Evolutionary conservation across 2,888 invertebrate species (phyloP), one percentile per base, ranked within the genome.

Genomic region (Nomada fucata): DNA sequence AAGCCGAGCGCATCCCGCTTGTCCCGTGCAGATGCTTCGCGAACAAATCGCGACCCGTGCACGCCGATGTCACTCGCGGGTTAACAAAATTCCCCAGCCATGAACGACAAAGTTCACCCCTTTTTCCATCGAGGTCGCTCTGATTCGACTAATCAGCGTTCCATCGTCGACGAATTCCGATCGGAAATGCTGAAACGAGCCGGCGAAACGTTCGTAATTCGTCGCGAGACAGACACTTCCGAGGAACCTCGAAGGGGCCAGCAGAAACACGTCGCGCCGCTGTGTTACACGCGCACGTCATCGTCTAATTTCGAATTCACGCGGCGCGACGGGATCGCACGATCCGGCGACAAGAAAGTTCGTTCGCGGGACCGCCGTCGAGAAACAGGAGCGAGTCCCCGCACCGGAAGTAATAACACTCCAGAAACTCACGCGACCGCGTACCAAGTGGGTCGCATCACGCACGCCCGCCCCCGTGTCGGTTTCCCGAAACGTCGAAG

Each of bases 331-430:
- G 44, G 52, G 52, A 67, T 69, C 67, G 71, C 67, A 67, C 53
- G 83, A 83, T 69, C 47, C 67, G 23, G 23, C 42, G 59, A 64
- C 83, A 55, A 44, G 64, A 55, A 79, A 76, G 61, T 84, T 63
- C n/a, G 59, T 13, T 52, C 67, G 55, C 15, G n/a, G n/a, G 23
- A 55, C 81, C 73, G 69, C 61, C 52, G 59, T 80, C 44, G 60
- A 63, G 65, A 70, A 55, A 55, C 57, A 60, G 55, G 42, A 55
- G 67, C 52, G 69, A 57, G 42, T 44, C 67, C 50, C 76, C 67
- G 76, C 79, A 75, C 80, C 76, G 84, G 79, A 84, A 84, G 83
- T 84, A 84, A 84, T 84, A 84, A 83, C 83, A 67, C 70, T 57
- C 20, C 23, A 61, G 68, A 69, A 79, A 79, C 74, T 79, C 63